Evolutionary conservation across 2,888 invertebrate species (phyloP).

Genomic region (Oscheius myriophilus): DNA sequence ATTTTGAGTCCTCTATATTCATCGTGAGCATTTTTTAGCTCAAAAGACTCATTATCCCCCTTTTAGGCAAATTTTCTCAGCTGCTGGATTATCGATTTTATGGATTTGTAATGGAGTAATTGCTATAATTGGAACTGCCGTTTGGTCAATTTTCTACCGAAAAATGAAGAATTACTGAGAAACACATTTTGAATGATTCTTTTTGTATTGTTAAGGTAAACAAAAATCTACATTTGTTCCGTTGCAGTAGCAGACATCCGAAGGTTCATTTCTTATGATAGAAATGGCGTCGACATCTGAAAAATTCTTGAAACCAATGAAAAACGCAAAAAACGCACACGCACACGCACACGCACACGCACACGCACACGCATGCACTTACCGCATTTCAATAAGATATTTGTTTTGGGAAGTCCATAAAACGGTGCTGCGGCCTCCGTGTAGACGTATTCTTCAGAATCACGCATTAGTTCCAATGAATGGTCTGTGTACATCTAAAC

Average conservation of each 20-base stretch:
- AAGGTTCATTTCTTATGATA: too few relatives aligned
- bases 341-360: too few relatives aligned
- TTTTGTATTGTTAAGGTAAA: too few relatives aligned
- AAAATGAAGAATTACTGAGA: slow-evolving; percentile 11
- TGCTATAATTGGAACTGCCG: not conserved
- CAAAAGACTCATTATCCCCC: not conserved
- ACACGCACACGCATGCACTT: not conserved
- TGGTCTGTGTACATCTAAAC: slow-evolving; percentile 12
- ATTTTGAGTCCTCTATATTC: slow-evolving; percentile 6
- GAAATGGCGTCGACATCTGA: too few relatives aligned
- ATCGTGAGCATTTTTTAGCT: not conserved
- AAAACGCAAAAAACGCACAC: too few relatives aligned
- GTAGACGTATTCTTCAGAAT: not conserved
- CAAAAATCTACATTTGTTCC: too few relatives aligned
- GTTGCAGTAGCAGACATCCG: too few relatives aligned
- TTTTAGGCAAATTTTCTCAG: slow-evolving; percentile 17
- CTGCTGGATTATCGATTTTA: slow-evolving; percentile 10
- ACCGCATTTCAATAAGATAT: not conserved
- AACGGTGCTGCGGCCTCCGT: not conserved
- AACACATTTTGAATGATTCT: too few relatives aligned
- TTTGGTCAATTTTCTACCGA: slow-evolving; percentile 2
- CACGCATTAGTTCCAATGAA: slow-evolving; percentile 7
- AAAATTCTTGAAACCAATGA: too few relatives aligned
- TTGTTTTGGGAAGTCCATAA: slow-evolving; percentile 4
- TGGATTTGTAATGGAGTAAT: slow-evolving; percentile 20